phyloP scores from a whole-genome alignment of 2,888 invertebrate genomes.

The Lasioglossum malachurum region DNA sequence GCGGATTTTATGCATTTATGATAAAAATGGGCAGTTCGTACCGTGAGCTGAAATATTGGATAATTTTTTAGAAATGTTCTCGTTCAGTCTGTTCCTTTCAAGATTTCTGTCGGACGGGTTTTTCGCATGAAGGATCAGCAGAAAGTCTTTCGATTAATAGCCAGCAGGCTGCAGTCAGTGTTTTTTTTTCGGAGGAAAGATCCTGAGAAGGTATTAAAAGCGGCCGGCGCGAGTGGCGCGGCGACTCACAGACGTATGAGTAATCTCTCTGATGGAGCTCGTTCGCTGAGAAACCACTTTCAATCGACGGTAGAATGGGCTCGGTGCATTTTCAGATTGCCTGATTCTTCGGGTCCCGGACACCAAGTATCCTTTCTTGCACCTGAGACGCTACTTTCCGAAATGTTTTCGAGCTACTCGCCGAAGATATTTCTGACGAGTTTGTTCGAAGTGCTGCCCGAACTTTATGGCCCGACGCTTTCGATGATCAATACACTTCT shows the following conservation, averaged over 20 bases:
- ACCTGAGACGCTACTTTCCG: constrained; percentile 9
- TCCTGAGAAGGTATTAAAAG: constrained; percentile 4
- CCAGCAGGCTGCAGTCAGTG: not conserved
- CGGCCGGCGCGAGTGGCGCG: constrained; percentile 3
- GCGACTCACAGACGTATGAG: constrained; percentile 40
- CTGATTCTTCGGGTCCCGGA: constrained; percentile 9
- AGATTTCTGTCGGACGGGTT: not conserved
- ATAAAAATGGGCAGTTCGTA: too few relatives aligned
- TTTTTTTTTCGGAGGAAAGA: not conserved
- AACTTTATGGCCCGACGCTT: not conserved
- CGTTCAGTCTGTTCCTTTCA: not conserved
- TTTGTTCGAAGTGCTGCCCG: not conserved
- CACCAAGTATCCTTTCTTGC: constrained; percentile 1
- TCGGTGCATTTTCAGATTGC: constrained; percentile 50
- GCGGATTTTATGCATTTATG: too few relatives aligned
- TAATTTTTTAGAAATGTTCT: not conserved
- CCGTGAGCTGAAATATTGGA: not conserved
- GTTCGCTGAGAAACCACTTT: constrained; percentile 54
- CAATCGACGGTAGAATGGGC: constrained; percentile 47
- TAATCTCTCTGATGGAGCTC: constrained; percentile 57
- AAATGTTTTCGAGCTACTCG: not conserved
- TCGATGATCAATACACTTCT: not conserved
- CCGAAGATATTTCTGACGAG: not conserved
- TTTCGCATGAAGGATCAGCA: not conserved
- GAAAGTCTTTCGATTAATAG: not conserved